Percentiles rank a stretch among this genome's conserved stretches.
Evolutionary conservation across 2,113 vertebrate genomes (phyloP).

Genomic region (Calyptomena viridis): DNA sequence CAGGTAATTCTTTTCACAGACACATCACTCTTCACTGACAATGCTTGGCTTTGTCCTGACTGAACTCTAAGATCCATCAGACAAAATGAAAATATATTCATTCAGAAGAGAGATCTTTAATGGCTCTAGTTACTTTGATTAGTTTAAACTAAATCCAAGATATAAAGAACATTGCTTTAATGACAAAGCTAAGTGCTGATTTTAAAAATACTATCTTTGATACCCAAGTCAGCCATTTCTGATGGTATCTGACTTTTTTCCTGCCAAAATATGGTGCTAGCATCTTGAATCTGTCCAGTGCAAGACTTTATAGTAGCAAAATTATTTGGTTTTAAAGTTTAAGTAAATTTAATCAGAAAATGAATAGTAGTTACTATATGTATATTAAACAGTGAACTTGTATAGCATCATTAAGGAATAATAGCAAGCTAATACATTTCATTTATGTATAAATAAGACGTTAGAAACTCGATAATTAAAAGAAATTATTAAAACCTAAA

Average conservation of each 20-base stretch:
- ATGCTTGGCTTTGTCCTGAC: slow-evolving; percentile 38
- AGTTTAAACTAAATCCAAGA: slow-evolving; percentile 60
- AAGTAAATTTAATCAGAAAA: slow-evolving; percentile 69
- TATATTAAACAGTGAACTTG: slow-evolving; percentile 48
- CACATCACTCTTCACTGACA: slow-evolving; percentile 27
- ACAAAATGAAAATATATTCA: slow-evolving; percentile 55
- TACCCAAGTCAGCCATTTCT: slow-evolving; percentile 57
- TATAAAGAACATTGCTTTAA: slow-evolving; percentile 34
- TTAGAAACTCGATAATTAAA: slow-evolving; percentile 63
- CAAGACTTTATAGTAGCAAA: slow-evolving; percentile 81
- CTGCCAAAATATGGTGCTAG: slow-evolving; percentile 51
- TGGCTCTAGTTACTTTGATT: slow-evolving; percentile 37
- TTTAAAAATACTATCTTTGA: slow-evolving; percentile 54
- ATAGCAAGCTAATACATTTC: slow-evolving; percentile 62
- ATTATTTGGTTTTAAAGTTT: slow-evolving; percentile 77
- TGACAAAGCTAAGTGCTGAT: slow-evolving; percentile 47
- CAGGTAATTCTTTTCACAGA: slow-evolving; percentile 60
- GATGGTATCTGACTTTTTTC: slow-evolving; percentile 6
- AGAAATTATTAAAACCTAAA: slow-evolving; percentile 66
- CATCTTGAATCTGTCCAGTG: slow-evolving; percentile 75
- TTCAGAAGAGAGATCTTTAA: slow-evolving; percentile 57
- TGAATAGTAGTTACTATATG: slow-evolving; percentile 59
- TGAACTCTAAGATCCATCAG: slow-evolving; percentile 52
- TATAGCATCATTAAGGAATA: slow-evolving; percentile 64
- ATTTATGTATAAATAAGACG: slow-evolving; percentile 73